Evolutionary conservation across 2,797 vertebrate species (phyloP).

Genomic region (Aphelocoma californica): DNA sequence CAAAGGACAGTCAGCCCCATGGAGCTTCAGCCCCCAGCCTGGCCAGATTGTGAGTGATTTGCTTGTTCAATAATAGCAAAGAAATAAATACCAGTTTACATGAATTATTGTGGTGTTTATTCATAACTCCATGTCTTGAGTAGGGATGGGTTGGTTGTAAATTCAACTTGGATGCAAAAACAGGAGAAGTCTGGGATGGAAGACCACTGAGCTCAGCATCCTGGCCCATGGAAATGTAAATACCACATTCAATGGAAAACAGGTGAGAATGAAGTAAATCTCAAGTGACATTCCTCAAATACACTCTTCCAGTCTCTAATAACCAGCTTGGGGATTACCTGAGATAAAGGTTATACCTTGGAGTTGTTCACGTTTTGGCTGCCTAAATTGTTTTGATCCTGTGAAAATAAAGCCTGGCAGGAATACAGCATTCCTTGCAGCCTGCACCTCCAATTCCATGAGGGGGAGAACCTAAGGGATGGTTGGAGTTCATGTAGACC

Average conservation of each 20-base stretch:
- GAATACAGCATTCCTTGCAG: background rate
- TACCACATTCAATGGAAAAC: background rate
- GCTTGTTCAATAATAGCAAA: background rate
- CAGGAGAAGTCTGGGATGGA: background rate
- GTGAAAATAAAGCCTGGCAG: background rate
- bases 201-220: background rate
- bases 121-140: background rate
- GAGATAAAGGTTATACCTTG: background rate
- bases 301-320: background rate
- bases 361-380: background rate
- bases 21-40: background rate
- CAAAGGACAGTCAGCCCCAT: fast-evolving
- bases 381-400: background rate
- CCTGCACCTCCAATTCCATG: background rate
- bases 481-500: background rate
- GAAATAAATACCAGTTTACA: background rate
- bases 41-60: background rate
- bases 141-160: background rate
- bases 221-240: background rate
- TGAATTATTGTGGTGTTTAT: background rate
- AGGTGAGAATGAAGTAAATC: background rate
- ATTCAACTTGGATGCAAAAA: background rate
- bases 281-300: background rate
- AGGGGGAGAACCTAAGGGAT: background rate
- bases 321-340: background rate